A percentile compares a stretch with the other conserved stretches of the same genome.
Evolutionary conservation across 2,888 invertebrate genomes (phyloP).

Genomic region (Lepidochrysops patricia): DNA sequence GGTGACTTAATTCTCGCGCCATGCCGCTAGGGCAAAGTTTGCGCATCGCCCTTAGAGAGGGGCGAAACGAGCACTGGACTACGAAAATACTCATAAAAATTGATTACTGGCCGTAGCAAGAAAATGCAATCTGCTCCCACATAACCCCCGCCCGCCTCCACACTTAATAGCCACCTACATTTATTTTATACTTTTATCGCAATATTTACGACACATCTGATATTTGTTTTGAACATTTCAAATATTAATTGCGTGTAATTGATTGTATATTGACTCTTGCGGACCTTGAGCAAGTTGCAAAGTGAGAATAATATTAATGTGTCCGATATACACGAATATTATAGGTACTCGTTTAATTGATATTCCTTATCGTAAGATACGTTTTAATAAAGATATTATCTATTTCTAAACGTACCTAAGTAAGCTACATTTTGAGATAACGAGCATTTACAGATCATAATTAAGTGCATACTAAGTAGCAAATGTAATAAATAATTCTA

Average conservation of each 20-base stretch:
- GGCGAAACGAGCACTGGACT: slow-evolving; percentile 36
- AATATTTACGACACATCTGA: slow-evolving; percentile 38
- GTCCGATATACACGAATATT: too few species aligned
- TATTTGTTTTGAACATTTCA: slow-evolving; percentile 21
- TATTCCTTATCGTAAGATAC: too few species aligned
- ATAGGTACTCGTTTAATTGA: too few species aligned
- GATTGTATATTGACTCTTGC: slow-evolving; percentile 11
- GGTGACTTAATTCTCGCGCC: slow-evolving; percentile 21
- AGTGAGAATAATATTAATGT: too few species aligned
- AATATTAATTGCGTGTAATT: slow-evolving; percentile 19
- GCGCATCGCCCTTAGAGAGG: slow-evolving; percentile 26
- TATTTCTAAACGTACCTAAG: too few species aligned
- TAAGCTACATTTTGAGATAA: too few species aligned
- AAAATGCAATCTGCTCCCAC: slow-evolving; percentile 64
- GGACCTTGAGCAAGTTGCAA: too few species aligned
- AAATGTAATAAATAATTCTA: too few species aligned
- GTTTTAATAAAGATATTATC: too few species aligned
- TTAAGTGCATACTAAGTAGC: too few species aligned
- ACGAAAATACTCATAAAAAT: slow-evolving; percentile 66
- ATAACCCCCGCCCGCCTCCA: slow-evolving; percentile 27
- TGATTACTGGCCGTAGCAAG: slow-evolving; percentile 66
- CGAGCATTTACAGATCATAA: too few species aligned
- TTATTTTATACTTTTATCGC: slow-evolving; percentile 54
- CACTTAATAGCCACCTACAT: slow-evolving; percentile 48
- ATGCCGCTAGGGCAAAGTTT: slow-evolving; percentile 24